Conservation (phyloP, 2,797 vertebrate genomes). For the Euthynnus affinis region DNA sequence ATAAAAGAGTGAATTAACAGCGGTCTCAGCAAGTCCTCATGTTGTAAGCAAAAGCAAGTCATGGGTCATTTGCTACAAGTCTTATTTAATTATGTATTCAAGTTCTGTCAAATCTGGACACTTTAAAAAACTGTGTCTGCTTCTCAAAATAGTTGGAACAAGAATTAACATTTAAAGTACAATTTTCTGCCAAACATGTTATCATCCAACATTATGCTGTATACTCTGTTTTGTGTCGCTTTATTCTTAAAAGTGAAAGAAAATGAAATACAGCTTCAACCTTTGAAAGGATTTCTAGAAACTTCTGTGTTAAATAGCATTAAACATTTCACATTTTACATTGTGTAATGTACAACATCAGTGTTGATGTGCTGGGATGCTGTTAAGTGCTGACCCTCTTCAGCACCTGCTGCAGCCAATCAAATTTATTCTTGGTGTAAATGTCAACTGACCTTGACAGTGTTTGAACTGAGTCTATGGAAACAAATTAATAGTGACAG, state of each 20-base stretch:
- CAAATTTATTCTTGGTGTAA: neutral
- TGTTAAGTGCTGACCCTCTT: neutral
- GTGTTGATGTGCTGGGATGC: neutral
- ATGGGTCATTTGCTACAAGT: neutral
- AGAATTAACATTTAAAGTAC: conserved; percentile 32
- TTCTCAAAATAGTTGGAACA: conserved; percentile 12
- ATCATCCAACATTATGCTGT: neutral
- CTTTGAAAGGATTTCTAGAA: neutral
- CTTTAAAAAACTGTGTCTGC: conserved; percentile 14
- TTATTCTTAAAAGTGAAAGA: neutral
- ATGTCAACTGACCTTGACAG: neutral
- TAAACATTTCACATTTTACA: neutral
- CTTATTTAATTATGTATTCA: conserved; percentile 1
- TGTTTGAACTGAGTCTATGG: neutral
- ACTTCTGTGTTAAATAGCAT: neutral
- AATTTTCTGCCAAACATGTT: conserved; percentile 28
- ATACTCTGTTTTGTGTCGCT: neutral
- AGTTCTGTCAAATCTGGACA: neutral
- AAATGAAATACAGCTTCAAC: neutral
- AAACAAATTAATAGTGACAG: neutral
- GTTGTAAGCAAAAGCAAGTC: neutral
- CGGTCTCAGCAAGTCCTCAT: neutral
- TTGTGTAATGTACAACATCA: neutral
- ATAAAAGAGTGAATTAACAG: neutral
- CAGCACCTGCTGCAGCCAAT: neutral